Percentiles rank a stretch among this genome's conserved stretches.
phyloP scores from a whole-genome alignment of 1,140 invertebrate species.

The Danaus plexippus region DNA sequence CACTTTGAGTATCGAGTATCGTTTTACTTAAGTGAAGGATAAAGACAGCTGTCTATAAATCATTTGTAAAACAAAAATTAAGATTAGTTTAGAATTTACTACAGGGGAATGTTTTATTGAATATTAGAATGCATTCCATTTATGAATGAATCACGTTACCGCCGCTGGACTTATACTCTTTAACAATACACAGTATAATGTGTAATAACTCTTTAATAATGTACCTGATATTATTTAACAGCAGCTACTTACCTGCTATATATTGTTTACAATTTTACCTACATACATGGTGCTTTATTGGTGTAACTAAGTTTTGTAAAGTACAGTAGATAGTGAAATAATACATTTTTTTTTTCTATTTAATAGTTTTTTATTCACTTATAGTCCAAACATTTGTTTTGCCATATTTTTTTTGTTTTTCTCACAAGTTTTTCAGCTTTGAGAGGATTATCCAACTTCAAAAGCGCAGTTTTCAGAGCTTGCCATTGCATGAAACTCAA shows the following conservation, averaged over 20 bases:
- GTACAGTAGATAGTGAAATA: conserved; percentile 31
- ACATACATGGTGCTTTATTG: conserved; percentile 46
- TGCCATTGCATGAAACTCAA: conserved; percentile 68
- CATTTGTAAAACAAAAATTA: no score
- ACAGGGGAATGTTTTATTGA: no score
- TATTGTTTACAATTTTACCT: conserved; percentile 23
- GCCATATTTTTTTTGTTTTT: conserved; percentile 54
- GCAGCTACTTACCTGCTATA: conserved; percentile 25
- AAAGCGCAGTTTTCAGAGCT: conserved; percentile 38
- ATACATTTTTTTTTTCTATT: conserved; percentile 27
- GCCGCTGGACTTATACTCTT: not conserved
- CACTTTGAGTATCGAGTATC: no score
- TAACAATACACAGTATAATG: conserved; percentile 8
- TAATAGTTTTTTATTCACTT: conserved; percentile 31
- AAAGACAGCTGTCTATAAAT: no score
- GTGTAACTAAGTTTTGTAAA: conserved; percentile 35
- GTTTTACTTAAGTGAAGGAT: no score
- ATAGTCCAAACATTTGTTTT: conserved; percentile 54
- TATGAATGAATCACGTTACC: no score
- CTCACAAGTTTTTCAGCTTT: conserved; percentile 47
- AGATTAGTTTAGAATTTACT: no score
- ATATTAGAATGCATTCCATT: no score
- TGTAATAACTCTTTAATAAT: conserved; percentile 26
- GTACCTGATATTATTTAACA: conserved; percentile 40
- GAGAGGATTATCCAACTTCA: conserved; percentile 27